Percentiles rank a stretch among this genome's conserved stretches.
phyloP scores from a whole-genome alignment of 2,888 invertebrate species.

The Onthophagus sagittarius region DNA sequence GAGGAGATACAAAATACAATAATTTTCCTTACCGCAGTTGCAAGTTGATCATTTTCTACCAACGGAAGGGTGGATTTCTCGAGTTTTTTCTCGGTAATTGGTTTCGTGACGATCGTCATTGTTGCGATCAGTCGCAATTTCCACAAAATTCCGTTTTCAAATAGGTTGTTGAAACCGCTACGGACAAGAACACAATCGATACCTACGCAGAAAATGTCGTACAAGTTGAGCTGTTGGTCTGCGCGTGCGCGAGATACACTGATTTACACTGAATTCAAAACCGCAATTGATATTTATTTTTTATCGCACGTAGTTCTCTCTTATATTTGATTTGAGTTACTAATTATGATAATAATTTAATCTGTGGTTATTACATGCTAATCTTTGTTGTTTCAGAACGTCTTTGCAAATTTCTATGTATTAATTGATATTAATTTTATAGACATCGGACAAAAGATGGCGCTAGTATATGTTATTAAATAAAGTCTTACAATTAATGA shows the following conservation, averaged over 20 bases:
- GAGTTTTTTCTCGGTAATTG: constrained; percentile 66
- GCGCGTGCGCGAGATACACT: neutral
- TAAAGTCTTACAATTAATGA: too few relatives aligned
- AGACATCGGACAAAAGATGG: too few relatives aligned
- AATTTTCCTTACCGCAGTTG: constrained; percentile 39
- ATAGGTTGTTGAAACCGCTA: neutral
- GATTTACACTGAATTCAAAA: too few relatives aligned
- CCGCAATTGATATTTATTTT: too few relatives aligned
- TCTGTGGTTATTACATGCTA: too few relatives aligned
- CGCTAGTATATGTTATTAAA: too few relatives aligned
- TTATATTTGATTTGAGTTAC: too few relatives aligned
- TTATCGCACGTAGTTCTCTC: too few relatives aligned
- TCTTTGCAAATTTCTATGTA: too few relatives aligned
- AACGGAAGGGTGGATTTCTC: constrained; percentile 65
- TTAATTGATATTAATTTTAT: too few relatives aligned
- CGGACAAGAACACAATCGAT: constrained; percentile 15
- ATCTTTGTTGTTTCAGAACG: too few relatives aligned
- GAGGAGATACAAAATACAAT: neutral
- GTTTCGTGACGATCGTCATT: constrained; percentile 81
- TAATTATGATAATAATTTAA: too few relatives aligned
- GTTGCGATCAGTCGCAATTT: constrained; percentile 30
- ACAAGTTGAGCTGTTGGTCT: neutral
- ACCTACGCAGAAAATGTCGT: neutral
- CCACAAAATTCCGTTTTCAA: neutral
- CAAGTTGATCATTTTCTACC: constrained; percentile 53